A percentile compares a stretch with the other conserved stretches of the same genome.
Evolutionary conservation across 1,140 invertebrate species (phyloP).

Genomic region (Tyrophagus putrescentiae): DNA sequence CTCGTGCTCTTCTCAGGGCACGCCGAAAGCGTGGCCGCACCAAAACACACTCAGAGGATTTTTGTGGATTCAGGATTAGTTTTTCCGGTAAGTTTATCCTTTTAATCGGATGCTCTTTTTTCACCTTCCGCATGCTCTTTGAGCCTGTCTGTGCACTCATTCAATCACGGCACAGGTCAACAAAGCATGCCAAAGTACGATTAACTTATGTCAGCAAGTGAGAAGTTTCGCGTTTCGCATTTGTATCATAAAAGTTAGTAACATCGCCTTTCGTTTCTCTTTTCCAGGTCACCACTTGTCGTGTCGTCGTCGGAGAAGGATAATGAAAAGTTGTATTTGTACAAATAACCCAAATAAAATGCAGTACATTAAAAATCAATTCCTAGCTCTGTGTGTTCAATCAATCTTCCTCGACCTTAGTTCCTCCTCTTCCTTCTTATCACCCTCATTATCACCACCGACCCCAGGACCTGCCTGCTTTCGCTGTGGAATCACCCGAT

Average conservation of each 20-base stretch:
- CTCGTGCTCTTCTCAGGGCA: too few species aligned
- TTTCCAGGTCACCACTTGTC: not conserved
- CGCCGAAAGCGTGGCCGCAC: too few species aligned
- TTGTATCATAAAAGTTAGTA: not conserved
- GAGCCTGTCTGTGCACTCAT: not conserved
- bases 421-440: not conserved
- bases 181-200: not conserved
- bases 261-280: not conserved
- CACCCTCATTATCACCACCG: not conserved
- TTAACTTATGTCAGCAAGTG: not conserved
- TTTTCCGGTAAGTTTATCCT: too few species aligned
- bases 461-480: slow-evolving; percentile 31
- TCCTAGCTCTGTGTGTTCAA: not conserved
- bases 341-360: not conserved
- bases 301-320: not conserved
- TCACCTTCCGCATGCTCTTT: slow-evolving; percentile 13
- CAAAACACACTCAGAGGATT: too few species aligned
- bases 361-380: not conserved
- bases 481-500: slow-evolving; percentile 47
- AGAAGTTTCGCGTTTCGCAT: not conserved
- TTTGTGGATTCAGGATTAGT: too few species aligned
- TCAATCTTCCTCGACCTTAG: not conserved
- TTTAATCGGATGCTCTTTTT: too few species aligned
- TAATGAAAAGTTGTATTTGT: not conserved
- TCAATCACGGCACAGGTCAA: not conserved